Percentiles rank a stretch among this genome's conserved stretches.
Evolutionary conservation across 2,113 vertebrate genomes (phyloP).

Genomic region (Acanthochromis polyacanthus): DNA sequence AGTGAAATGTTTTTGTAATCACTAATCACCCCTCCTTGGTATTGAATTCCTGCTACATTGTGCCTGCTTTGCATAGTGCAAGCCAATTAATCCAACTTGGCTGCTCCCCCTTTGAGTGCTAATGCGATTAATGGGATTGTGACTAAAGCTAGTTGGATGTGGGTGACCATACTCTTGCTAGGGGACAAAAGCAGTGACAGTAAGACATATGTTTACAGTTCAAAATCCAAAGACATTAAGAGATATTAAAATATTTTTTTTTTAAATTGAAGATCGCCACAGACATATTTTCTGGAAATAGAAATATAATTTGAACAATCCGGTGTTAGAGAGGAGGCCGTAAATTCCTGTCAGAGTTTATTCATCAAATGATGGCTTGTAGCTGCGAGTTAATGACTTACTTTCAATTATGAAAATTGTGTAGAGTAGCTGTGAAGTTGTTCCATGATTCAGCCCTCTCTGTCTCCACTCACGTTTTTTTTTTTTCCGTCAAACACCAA

Average conservation of each 20-base stretch:
- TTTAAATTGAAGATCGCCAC: conserved; percentile 28
- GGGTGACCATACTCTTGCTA: conserved; percentile 63
- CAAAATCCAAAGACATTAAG: conserved; percentile 51
- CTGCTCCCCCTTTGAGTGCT: conserved; percentile 74
- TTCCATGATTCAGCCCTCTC: conserved; percentile 15
- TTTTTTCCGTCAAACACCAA: background rate
- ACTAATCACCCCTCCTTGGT: conserved; percentile 76
- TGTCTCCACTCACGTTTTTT: background rate
- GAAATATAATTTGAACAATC: background rate
- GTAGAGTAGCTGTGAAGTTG: conserved; percentile 15
- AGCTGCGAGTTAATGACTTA: conserved; percentile 8
- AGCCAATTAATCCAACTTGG: conserved; percentile 84
- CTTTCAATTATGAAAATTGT: conserved; percentile 23
- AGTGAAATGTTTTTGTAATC: conserved; percentile 81
- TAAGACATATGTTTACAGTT: conserved; percentile 58
- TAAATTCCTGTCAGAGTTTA: background rate
- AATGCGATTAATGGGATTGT: conserved; percentile 84
- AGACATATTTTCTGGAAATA: conserved; percentile 1
- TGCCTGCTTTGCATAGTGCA: conserved; percentile 81
- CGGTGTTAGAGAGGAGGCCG: background rate
- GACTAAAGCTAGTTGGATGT: conserved; percentile 72
- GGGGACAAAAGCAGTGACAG: conserved; percentile 40
- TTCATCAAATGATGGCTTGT: background rate
- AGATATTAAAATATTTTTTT: conserved; percentile 41
- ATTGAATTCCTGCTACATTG: conserved; percentile 81